Percentiles rank a stretch among this genome's conserved stretches.
Evolutionary conservation across 1,140 invertebrate species (phyloP).

Genomic region (Globodera rostochiensis): DNA sequence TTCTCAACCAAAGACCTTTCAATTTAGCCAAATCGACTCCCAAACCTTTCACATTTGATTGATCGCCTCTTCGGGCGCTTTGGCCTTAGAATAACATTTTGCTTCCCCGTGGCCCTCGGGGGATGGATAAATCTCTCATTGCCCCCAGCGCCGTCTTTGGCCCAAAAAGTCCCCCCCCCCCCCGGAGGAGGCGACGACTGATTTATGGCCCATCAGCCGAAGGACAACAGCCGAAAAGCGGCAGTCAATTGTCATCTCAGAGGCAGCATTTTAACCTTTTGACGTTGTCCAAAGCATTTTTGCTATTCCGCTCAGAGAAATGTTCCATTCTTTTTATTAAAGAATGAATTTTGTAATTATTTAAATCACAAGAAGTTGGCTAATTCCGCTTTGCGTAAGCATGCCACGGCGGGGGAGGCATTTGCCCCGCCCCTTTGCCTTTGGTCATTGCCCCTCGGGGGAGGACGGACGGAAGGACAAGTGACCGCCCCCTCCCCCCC

Average conservation of each 20-base stretch:
- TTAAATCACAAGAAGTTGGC: too few species aligned
- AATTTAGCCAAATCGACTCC: not conserved
- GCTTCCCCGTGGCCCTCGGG: conserved; percentile 12
- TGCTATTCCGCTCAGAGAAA: too few species aligned
- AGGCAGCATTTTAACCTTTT: not conserved
- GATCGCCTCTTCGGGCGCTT: conserved; percentile 9
- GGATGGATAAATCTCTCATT: conserved; percentile 21
- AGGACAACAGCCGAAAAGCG: conserved; percentile 16
- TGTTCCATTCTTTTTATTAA: too few species aligned
- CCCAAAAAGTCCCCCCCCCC: conserved; percentile 7
- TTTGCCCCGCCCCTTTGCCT: conserved; percentile 7
- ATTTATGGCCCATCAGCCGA: conserved; percentile 19
- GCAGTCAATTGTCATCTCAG: conserved; percentile 21
- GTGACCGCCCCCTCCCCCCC: conserved; percentile 4
- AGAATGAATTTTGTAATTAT: too few species aligned
- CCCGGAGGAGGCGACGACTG: conserved; percentile 12
- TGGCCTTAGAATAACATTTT: conserved; percentile 35
- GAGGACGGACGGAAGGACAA: not conserved
- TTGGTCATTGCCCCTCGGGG: conserved; percentile 1
- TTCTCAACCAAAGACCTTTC: not conserved
- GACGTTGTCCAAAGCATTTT: not conserved
- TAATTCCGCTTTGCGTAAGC: too few species aligned
- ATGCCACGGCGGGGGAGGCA: not conserved
- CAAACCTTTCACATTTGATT: not conserved
- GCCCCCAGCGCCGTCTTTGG: conserved; percentile 2